phyloP scores from a whole-genome alignment of 2,888 invertebrate species.

The Vandiemenella viatica region DNA sequence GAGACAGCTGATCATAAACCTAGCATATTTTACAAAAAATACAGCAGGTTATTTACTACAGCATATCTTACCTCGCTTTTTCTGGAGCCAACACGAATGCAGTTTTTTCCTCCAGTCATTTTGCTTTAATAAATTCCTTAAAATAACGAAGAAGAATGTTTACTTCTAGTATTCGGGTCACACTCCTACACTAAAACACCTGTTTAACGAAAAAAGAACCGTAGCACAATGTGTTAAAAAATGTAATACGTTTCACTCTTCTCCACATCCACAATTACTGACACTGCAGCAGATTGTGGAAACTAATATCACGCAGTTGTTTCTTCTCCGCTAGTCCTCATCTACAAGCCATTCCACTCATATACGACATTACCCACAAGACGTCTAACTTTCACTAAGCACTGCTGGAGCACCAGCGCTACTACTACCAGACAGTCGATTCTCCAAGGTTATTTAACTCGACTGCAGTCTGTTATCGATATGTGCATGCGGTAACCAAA shows the following conservation, averaged over 20 bases:
- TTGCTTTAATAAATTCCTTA: conserved; percentile 10
- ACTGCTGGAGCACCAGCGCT: too few relatives aligned
- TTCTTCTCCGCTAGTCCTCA: neutral
- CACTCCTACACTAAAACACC: neutral
- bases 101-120: conserved; percentile 30
- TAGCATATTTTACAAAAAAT: too few relatives aligned
- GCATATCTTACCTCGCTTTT: conserved; percentile 75
- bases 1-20: too few relatives aligned
- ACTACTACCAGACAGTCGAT: too few relatives aligned
- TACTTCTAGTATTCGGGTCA: neutral
- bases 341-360: neutral
- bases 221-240: too few relatives aligned
- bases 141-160: neutral
- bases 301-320: conserved; percentile 2
- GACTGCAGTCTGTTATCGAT: too few relatives aligned
- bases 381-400: too few relatives aligned
- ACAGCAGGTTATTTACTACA: too few relatives aligned
- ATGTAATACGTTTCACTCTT: too few relatives aligned
- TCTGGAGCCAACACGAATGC: conserved; percentile 63
- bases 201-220: neutral
- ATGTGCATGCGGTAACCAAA: too few relatives aligned
- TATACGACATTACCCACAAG: too few relatives aligned
- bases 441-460: too few relatives aligned
- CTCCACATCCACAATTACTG: conserved; percentile 15
- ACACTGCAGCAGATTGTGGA: conserved; percentile 18